Conservation (phyloP, 2,888 invertebrate genomes). For the Melipona bicolor region DNA sequence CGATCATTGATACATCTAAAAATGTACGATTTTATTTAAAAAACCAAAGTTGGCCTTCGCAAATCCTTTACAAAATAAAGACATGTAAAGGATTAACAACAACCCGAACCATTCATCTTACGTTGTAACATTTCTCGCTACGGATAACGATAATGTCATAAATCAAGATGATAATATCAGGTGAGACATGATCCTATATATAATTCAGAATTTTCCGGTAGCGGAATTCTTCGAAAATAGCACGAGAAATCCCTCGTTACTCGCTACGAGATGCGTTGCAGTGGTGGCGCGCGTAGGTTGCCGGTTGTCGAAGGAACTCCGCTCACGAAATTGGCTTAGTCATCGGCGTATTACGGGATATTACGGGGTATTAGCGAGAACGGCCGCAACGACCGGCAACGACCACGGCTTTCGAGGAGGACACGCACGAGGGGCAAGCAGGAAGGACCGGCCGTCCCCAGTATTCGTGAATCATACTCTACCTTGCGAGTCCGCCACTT, state of each 20-base stretch:
- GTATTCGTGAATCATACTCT: conserved; percentile 75
- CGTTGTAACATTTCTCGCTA: no score
- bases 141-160: no score
- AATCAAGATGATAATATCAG: no score
- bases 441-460: conserved; percentile 50
- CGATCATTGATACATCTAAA: no score
- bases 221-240: conserved; percentile 10
- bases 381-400: conserved; percentile 25
- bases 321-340: conserved; percentile 75
- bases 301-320: conserved; percentile 33
- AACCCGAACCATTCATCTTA: no score
- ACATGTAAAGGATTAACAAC: no score
- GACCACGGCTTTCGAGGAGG: conserved; percentile 37
- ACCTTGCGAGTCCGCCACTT: conserved; percentile 65
- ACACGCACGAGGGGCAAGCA: conserved; percentile 31
- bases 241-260: conserved; percentile 1
- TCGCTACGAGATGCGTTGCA: not conserved
- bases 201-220: not conserved
- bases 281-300: conserved; percentile 15
- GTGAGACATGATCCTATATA: not conserved
- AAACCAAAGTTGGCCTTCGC: no score
- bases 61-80: no score
- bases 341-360: conserved; percentile 72
- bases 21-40: no score
- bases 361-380: conserved; percentile 70